These are phyloP conservation scores for Ellobium chinense DNA, from an alignment of 2,888 invertebrate genomes.

Conservation along the genomic window DNA sequence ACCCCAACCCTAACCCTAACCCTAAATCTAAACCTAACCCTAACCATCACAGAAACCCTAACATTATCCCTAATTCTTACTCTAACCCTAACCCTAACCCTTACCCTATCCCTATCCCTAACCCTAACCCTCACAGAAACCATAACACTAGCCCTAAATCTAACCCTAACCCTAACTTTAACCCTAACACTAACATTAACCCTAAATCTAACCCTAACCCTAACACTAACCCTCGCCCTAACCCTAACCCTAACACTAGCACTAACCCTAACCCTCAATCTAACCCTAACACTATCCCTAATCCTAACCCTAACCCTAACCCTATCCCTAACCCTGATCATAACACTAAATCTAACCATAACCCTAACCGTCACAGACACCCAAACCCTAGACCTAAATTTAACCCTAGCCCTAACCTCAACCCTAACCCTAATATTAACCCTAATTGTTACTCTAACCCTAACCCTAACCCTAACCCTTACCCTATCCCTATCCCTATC, in stretches of 20 bases:
- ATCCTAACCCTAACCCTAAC: neutral
- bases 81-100: slow-evolving; percentile 3
- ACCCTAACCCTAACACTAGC: neutral
- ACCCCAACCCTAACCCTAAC: slow-evolving; percentile 19
- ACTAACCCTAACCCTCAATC: neutral
- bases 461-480: too few species aligned
- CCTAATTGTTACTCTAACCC: too few species aligned
- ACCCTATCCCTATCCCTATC: too few species aligned
- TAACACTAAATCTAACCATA: neutral
- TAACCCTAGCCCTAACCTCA: too few species aligned
- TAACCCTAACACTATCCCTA: neutral
- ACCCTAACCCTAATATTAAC: too few species aligned
- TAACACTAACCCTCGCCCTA: neutral
- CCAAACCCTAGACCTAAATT: too few species aligned
- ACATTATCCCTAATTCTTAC: neutral
- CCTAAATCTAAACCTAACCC: slow-evolving; percentile 14
- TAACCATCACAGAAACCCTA: neutral
- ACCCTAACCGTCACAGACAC: too few species aligned
- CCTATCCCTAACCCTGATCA: neutral
- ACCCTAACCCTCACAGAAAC: slow-evolving; percentile 2
- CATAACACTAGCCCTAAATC: neutral
- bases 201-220: neutral
- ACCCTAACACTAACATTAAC: neutral
- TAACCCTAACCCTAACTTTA: neutral
- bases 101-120: neutral